Percentiles rank a stretch among this genome's conserved stretches.
Conservation (phyloP, 2,797 vertebrate genomes). For the Sphenodon punctatus region DNA sequence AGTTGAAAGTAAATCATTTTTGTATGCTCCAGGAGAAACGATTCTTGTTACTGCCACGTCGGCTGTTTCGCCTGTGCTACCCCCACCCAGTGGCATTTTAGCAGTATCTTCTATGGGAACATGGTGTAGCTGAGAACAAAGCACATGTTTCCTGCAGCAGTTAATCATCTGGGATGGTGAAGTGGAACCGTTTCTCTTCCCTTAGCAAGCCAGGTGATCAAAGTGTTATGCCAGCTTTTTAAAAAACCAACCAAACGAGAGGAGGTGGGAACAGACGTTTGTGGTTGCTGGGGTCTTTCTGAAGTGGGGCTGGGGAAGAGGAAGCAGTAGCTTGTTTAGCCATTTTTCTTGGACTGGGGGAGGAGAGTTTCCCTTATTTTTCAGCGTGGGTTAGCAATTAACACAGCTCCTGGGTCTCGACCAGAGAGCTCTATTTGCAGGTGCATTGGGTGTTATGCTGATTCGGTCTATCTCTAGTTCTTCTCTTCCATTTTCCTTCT, state of each 20-base stretch:
- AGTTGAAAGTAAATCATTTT: no score
- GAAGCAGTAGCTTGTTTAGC: neutral
- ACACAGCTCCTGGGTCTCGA: neutral
- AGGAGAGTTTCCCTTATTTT: neutral
- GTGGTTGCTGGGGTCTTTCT: neutral
- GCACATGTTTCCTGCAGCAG: neutral
- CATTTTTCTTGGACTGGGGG: neutral
- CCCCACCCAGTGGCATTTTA: neutral
- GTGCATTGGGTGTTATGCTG: fast-evolving
- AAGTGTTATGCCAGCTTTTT: neutral
- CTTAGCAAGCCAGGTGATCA: neutral
- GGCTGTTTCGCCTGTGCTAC: no score
- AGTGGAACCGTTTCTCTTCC: neutral
- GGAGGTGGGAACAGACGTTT: neutral
- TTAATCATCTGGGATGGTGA: neutral
- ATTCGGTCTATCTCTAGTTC: neutral
- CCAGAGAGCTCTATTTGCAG: neutral
- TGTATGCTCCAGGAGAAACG: no score
- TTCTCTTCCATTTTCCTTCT: neutral
- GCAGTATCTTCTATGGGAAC: neutral
- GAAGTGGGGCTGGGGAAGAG: neutral
- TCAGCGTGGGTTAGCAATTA: neutral
- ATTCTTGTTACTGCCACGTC: no score
- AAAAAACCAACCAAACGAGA: neutral
- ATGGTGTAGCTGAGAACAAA: neutral